Base-by-base conservation (phyloP, 2,797 vertebrate genomes). In the Sebastes kiyomatsui region DNA sequence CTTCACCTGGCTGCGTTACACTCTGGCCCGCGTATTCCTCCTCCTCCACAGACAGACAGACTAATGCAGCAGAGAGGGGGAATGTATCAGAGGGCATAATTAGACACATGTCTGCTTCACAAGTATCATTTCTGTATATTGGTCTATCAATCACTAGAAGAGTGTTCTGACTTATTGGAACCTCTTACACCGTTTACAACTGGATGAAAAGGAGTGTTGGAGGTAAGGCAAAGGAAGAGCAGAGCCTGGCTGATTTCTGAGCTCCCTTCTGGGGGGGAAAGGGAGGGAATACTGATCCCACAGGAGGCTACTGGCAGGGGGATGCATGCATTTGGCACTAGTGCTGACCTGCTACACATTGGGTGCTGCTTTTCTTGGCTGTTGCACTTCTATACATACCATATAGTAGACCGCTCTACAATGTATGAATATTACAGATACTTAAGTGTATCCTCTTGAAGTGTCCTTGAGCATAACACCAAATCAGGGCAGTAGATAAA, bases 301-400 rank as follows among this genome's bases (percentile, higher is more conserved):
- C 28, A 82, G 89, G 90, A 90, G 16, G 60, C 58, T 52, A 23
- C 86, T 93, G 91, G 90, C 90, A 85, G 80, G 30, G 54, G 81
- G 65, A 66, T 28, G 33, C 87, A 88, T 84, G 77, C 77, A 88
- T 90, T 89, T 91, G 88, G 88, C 87, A 80, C 22, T 25, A 38
- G 55, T n/a, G 30, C 80, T 86, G 75, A 85, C 86, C 81, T 79
- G 66, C 49, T 62, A 33, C 77, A 82, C 67, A 54, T 23, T 67
- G 52, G 72, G 62, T 67, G 72, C 79, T 81, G 69, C 75, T 89
- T 83, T 77, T 74, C 78, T 77, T 77, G 64, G 70, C 79, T 80
- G 67, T 35, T 46, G 72, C 62, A 49, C 18, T 49, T 49, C 18
- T 20, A 49, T 49, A 49, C 18, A 49, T 35, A 27, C 12, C 76